These are phyloP conservation scores for Drosophila macrospina DNA, from an alignment of 2,888 invertebrate species.

Conservation along the genomic window DNA sequence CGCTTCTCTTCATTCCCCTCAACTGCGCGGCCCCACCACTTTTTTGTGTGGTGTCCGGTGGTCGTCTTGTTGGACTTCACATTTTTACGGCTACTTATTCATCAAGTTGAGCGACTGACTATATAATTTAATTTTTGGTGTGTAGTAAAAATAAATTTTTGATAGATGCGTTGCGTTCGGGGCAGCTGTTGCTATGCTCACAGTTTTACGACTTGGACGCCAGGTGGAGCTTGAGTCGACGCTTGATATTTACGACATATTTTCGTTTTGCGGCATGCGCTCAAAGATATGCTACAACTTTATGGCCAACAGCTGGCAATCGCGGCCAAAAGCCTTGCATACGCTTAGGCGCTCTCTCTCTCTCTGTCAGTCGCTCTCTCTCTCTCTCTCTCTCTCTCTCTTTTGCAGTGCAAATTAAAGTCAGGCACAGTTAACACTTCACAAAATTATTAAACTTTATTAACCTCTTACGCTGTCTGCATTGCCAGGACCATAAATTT, in stretches of 20 bases:
- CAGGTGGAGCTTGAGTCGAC: conserved; percentile 34
- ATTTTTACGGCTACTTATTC: conserved; percentile 75
- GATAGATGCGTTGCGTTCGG: conserved; percentile 63
- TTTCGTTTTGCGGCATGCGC: conserved; percentile 31
- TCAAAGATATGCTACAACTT: conserved; percentile 35
- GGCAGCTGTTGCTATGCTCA: conserved; percentile 37
- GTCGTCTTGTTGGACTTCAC: conserved; percentile 43
- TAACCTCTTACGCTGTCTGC: conserved; percentile 67
- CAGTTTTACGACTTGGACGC: conserved; percentile 49
- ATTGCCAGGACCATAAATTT: conserved; percentile 59
- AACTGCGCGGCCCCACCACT: no score
- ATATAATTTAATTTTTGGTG: conserved; percentile 78
- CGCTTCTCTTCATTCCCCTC: background rate
- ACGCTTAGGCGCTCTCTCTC: conserved; percentile 44
- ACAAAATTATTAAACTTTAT: conserved; percentile 76
- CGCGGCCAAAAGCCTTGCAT: conserved; percentile 37
- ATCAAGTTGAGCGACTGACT: conserved; percentile 78
- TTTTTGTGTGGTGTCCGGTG: background rate
- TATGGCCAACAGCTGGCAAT: conserved; percentile 48
- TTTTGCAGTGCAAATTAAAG: conserved; percentile 51
- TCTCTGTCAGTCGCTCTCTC: background rate
- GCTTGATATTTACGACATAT: conserved; percentile 52
- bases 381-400: conserved; percentile 5
- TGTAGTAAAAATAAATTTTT: conserved; percentile 77
- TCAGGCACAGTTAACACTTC: conserved; percentile 62